Conservation (phyloP, 1,140 invertebrate genomes). For the Tetramorium parvispinum region DNA sequence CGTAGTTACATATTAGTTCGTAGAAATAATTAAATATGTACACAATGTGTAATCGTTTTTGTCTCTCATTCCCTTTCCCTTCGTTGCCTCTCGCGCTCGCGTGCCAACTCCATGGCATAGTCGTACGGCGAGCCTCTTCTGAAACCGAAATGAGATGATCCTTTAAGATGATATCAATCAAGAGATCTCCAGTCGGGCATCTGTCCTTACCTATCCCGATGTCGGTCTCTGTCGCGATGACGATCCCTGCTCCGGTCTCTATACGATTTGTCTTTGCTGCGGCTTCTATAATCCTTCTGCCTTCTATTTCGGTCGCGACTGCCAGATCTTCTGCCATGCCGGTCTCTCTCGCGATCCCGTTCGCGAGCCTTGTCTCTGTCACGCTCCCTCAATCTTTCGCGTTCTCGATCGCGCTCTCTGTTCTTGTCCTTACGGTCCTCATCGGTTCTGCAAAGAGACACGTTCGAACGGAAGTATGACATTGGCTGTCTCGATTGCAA, state of each 20-base stretch:
- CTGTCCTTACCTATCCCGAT: slow-evolving; percentile 78
- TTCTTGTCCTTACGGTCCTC: slow-evolving; percentile 82
- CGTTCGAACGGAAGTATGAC: slow-evolving; percentile 71
- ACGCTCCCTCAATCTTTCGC: slow-evolving; percentile 77
- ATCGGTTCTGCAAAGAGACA: slow-evolving; percentile 79
- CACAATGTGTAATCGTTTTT: slow-evolving; percentile 33
- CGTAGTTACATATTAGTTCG: slow-evolving; percentile 69
- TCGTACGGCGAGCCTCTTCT: slow-evolving; percentile 83
- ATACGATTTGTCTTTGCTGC: slow-evolving; percentile 81
- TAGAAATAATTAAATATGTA: slow-evolving; percentile 77
- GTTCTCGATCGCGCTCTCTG: slow-evolving; percentile 78
- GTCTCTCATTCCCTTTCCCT: slow-evolving; percentile 72
- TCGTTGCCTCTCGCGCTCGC: slow-evolving; percentile 84
- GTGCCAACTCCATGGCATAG: slow-evolving; percentile 83
- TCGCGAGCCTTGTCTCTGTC: slow-evolving; percentile 78
- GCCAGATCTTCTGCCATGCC: slow-evolving; percentile 74
- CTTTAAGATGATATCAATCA: not conserved
- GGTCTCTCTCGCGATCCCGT: slow-evolving; percentile 80
- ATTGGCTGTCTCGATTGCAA: slow-evolving; percentile 23
- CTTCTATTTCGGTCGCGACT: slow-evolving; percentile 79
- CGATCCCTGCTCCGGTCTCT: slow-evolving; percentile 80
- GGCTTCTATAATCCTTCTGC: slow-evolving; percentile 80
- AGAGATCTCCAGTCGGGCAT: not conserved
- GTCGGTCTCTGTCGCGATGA: slow-evolving; percentile 80
- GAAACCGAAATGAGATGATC: slow-evolving; percentile 49